Percentiles rank a stretch among this genome's conserved stretches.
phyloP scores from a whole-genome alignment of 2,113 vertebrate species.

The Ahaetulla prasina region DNA sequence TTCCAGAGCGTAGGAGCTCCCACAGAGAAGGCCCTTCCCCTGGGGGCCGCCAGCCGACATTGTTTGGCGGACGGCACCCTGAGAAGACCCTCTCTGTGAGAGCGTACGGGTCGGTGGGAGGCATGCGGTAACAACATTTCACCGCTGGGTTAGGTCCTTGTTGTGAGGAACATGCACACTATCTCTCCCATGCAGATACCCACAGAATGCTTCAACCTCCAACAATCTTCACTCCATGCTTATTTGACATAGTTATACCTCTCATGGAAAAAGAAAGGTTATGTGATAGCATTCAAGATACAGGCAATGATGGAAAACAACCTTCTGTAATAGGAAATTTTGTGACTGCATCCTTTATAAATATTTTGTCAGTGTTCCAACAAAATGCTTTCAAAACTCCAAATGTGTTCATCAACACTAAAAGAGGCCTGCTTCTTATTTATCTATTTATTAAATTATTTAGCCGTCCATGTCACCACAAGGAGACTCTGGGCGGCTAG shows the following conservation, averaged over 20 bases:
- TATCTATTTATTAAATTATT: too few species aligned
- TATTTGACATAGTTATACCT: background rate
- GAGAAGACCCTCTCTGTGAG: too few species aligned
- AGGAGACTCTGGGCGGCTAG: too few species aligned
- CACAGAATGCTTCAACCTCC: background rate
- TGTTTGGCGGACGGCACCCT: too few species aligned
- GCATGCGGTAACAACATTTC: too few species aligned
- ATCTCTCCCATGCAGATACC: background rate
- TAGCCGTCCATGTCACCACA: too few species aligned
- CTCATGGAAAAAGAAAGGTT: background rate
- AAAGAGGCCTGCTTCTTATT: background rate
- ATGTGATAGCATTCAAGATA: background rate
- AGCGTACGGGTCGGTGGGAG: too few species aligned
- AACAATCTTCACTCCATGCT: background rate
- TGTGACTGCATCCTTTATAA: background rate
- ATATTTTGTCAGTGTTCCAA: background rate
- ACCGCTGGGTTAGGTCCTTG: too few species aligned
- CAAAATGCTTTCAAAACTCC: background rate
- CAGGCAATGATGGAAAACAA: background rate
- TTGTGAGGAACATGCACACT: background rate
- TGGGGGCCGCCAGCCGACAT: too few species aligned
- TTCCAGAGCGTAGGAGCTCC: too few species aligned
- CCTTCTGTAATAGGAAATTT: background rate
- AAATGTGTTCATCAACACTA: background rate
- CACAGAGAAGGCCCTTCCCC: too few species aligned